Conservation (phyloP, 1,140 invertebrate genomes). For the Trichonephila inaurata region DNA sequence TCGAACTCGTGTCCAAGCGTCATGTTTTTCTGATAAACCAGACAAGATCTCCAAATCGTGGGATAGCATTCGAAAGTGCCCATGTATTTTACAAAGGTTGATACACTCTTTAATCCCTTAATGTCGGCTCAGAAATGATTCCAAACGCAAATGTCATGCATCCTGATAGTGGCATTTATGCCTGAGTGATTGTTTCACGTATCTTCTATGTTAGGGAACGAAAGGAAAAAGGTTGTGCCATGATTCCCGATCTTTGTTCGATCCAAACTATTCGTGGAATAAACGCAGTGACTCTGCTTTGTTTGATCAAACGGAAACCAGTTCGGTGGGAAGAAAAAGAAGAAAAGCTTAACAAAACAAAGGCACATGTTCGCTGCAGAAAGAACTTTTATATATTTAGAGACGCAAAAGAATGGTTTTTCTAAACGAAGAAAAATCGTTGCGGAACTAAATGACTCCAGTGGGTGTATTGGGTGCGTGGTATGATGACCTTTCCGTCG, state of each 20-base stretch:
- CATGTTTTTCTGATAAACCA: not conserved
- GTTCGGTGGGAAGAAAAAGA: not conserved
- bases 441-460: not conserved
- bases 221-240: not conserved
- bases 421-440: not conserved
- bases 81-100: not conserved
- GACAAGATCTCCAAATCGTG: not conserved
- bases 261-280: slow-evolving; percentile 4
- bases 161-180: slow-evolving; percentile 9
- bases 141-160: not conserved
- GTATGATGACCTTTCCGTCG: not conserved
- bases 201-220: not conserved
- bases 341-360: not conserved
- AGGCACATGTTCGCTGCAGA: not conserved
- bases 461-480: slow-evolving; percentile 2
- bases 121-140: not conserved
- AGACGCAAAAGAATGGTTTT: not conserved
- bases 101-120: slow-evolving; percentile 3
- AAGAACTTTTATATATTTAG: slow-evolving; percentile 28
- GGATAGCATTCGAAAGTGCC: not conserved
- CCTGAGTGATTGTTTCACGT: not conserved
- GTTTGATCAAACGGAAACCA: slow-evolving; percentile 13
- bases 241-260: not conserved
- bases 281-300: not conserved
- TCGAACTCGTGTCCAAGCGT: not conserved